Evolutionary conservation across 2,113 vertebrate species (phyloP), one percentile per base, ranked within the genome.

Genomic region (Takifugu flavidus): DNA sequence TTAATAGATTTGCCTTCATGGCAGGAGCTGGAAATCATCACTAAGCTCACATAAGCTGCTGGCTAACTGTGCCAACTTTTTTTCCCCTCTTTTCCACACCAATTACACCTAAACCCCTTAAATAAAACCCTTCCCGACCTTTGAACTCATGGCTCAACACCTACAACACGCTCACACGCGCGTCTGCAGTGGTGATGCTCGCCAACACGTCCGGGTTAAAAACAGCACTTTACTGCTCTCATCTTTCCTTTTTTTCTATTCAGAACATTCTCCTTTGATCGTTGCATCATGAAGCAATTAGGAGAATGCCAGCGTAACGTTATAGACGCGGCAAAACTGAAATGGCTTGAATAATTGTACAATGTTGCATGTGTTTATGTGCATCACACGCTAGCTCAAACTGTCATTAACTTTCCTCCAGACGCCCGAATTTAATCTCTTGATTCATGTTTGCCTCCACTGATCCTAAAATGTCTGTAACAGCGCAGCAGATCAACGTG

Each of bases 1-100:
- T 77, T 86, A 87, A 89, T 84, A 84, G 86, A 87, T 86, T 83
- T 86, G 76, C 58, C 78, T 84, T 87, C 73, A 67, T 65, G 66
- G 76, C 61, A 76, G 82, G 70, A 67, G 55, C 68, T 77, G 62
- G 74, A 82, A 78, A 77, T 75, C 72, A 66, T 75, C 78, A 78
- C 71, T 77, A 60, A 63, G 59, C 68, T 25, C 67, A 81, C 47
- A 57, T 74, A 72, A 74, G 74, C 80, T 70, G 78, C 39, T 67
- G 78, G 59, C 78, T 67, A 78, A 77, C 67, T 39, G 62, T 66
- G 78, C 72, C 69, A 85, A 78, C 59, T 74, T 74, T 72, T 74
- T 79, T 4, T 72, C 45, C 44, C 53, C 11, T 43, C 44, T 50
- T 14, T 15, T 45, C 46, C 27, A 28, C 14, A 25, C 39, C 49